These are phyloP conservation scores for Tetanocera ferruginea DNA, from an alignment of 2,888 invertebrate species.

Conservation along the genomic window DNA sequence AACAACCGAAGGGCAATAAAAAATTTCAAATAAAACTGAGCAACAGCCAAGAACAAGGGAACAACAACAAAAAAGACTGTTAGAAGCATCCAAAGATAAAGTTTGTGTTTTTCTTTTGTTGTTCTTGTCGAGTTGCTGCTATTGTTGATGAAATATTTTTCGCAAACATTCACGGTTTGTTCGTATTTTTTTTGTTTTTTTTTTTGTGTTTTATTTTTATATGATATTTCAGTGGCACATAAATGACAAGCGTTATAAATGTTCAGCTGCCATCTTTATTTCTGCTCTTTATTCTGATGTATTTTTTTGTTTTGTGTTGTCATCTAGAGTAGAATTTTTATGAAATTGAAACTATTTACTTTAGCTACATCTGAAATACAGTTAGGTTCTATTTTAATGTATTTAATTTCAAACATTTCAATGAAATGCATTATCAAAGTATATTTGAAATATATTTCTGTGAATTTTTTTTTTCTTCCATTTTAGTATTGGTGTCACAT, in stretches of 20 bases:
- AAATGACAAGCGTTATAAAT: slow-evolving; percentile 64
- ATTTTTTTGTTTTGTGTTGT: slow-evolving; percentile 41
- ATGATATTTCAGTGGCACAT: slow-evolving; percentile 41
- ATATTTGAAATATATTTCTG: background rate
- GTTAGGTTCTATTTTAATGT: slow-evolving; percentile 11
- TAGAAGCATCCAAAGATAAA: background rate
- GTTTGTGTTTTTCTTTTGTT: slow-evolving; percentile 21
- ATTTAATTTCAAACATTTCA: slow-evolving; percentile 32
- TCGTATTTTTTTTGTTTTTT: slow-evolving; percentile 23
- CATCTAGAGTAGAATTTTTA: background rate
- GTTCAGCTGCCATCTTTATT: slow-evolving; percentile 45
- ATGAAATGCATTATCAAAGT: slow-evolving; percentile 1
- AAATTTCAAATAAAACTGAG: background rate
- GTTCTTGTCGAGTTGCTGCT: slow-evolving; percentile 12
- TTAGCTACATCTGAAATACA: slow-evolving; percentile 45
- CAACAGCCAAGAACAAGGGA: background rate
- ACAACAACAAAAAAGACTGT: background rate
- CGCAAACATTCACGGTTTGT: background rate
- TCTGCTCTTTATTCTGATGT: background rate
- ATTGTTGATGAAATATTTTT: slow-evolving; percentile 41
- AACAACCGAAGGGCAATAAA: background rate
- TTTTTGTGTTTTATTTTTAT: slow-evolving; percentile 37
- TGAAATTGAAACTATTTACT: background rate
- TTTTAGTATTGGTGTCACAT: slow-evolving; percentile 75
- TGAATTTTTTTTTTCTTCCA: slow-evolving; percentile 17